A percentile compares a stretch with the other conserved stretches of the same genome.
Evolutionary conservation across 2,797 vertebrate genomes (phyloP).

Genomic region (Sebastes trivittatus): DNA sequence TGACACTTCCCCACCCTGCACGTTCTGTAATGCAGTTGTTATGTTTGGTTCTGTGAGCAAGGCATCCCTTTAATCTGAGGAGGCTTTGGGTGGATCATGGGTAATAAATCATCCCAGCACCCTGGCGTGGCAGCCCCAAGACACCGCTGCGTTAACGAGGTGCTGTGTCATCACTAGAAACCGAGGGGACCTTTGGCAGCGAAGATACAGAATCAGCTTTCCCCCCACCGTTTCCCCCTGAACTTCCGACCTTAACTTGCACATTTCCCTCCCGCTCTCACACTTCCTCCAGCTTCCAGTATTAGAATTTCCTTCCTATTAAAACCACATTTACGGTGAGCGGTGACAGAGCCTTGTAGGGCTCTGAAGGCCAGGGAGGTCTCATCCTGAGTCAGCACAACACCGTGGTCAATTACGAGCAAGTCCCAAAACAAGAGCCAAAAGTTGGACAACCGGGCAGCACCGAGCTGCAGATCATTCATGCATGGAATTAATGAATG

Average conservation of each 20-base stretch:
- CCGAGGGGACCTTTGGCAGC: constrained; percentile 53
- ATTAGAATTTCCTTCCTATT: constrained; percentile 57
- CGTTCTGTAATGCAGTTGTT: constrained; percentile 53
- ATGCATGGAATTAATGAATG: constrained; percentile 50
- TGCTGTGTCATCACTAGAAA: constrained; percentile 78
- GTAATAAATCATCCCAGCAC: constrained; percentile 74
- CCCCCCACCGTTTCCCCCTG: constrained; percentile 13
- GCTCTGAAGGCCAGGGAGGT: constrained; percentile 36
- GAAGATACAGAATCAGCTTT: constrained; percentile 72
- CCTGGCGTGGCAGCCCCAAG: constrained; percentile 40
- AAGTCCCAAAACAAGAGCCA: constrained; percentile 24
- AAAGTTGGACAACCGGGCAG: background rate
- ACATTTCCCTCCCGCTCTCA: background rate
- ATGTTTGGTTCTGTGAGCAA: constrained; percentile 44
- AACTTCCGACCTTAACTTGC: constrained; percentile 50
- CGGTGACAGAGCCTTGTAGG: constrained; percentile 12
- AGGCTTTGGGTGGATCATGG: constrained; percentile 48
- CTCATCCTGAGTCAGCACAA: constrained; percentile 62
- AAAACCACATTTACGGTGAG: constrained; percentile 55
- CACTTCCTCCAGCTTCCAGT: background rate
- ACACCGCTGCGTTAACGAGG: constrained; percentile 59
- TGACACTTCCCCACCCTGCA: constrained; percentile 33
- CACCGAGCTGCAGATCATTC: constrained; percentile 11
- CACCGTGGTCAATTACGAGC: constrained; percentile 34
- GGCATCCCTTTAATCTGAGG: constrained; percentile 57